phyloP scores from a whole-genome alignment of 2,888 invertebrate genomes.

The Heteropelma amictum region DNA sequence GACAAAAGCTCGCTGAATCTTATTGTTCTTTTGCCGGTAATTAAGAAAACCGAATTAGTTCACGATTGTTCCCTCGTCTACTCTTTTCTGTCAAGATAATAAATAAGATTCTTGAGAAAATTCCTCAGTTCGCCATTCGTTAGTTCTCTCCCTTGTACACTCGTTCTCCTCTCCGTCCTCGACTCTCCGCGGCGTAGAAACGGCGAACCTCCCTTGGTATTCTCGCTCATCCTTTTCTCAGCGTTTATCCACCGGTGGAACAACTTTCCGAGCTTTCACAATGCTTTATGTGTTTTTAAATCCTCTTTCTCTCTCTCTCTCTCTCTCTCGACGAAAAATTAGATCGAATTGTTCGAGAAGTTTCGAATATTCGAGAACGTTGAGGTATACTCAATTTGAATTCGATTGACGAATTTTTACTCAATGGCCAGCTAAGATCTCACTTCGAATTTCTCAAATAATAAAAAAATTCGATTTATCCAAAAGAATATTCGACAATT shows the following conservation, averaged over 20 bases:
- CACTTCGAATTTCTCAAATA: slow-evolving; percentile 24
- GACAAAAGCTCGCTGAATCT: slow-evolving; percentile 77
- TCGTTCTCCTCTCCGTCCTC: neutral
- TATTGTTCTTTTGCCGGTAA: slow-evolving; percentile 77
- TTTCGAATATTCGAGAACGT: too few relatives aligned
- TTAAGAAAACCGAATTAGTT: slow-evolving; percentile 77
- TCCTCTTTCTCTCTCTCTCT: too few relatives aligned
- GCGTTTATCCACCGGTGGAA: slow-evolving; percentile 11
- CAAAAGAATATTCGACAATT: too few relatives aligned
- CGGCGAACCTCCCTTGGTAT: slow-evolving; percentile 1
- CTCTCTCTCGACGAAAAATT: too few relatives aligned
- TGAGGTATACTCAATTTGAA: slow-evolving; percentile 69
- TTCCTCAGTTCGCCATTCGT: slow-evolving; percentile 61
- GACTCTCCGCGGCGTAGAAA: too few relatives aligned
- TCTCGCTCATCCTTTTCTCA: slow-evolving; percentile 2
- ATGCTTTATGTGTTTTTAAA: slow-evolving; percentile 58
- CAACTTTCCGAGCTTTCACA: slow-evolving; percentile 33
- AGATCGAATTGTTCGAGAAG: too few relatives aligned
- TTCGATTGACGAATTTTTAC: slow-evolving; percentile 35
- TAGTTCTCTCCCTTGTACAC: slow-evolving; percentile 7
- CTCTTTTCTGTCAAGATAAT: slow-evolving; percentile 66
- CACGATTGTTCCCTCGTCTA: slow-evolving; percentile 72
- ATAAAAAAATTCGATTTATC: too few relatives aligned
- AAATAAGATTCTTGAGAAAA: slow-evolving; percentile 76
- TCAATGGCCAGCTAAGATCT: too few relatives aligned